A percentile compares a stretch with the other conserved stretches of the same genome.
Evolutionary conservation across 2,888 invertebrate species (phyloP).

Genomic region (Leptodirus hochenwartii): DNA sequence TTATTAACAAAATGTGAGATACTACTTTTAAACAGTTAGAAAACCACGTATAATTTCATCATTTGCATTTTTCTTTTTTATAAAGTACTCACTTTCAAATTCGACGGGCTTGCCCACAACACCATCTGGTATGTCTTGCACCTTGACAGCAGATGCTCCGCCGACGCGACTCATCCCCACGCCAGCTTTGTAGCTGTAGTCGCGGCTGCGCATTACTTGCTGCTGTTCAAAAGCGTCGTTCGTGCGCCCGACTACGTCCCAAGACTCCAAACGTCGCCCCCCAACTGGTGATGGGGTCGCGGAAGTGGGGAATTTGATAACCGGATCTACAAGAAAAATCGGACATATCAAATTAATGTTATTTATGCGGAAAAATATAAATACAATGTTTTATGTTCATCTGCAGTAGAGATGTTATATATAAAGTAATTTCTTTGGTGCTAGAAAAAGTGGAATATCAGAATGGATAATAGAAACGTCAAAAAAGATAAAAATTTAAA

Average conservation of each 20-base stretch:
- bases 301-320: too few relatives aligned
- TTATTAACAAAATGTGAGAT: too few relatives aligned
- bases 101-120: slow-evolving; percentile 81
- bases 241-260: slow-evolving; percentile 70
- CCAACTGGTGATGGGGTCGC: slow-evolving; percentile 32
- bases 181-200: slow-evolving; percentile 2
- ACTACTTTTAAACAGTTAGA: not conserved
- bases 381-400: too few relatives aligned
- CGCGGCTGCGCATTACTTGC: slow-evolving; percentile 32
- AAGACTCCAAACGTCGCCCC: slow-evolving; percentile 49
- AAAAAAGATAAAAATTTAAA: too few relatives aligned
- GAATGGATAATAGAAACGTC: too few relatives aligned
- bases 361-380: too few relatives aligned
- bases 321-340: too few relatives aligned
- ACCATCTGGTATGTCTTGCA: slow-evolving; percentile 74
- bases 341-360: too few relatives aligned
- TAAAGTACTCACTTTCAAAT: slow-evolving; percentile 66
- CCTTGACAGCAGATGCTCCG: slow-evolving; percentile 71
- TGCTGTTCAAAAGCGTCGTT: slow-evolving; percentile 51
- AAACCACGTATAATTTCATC: not conserved
- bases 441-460: too few relatives aligned
- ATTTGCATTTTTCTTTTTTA: slow-evolving; percentile 1
- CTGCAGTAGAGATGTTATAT: too few relatives aligned
- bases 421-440: too few relatives aligned
- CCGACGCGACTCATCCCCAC: slow-evolving; percentile 33